Evolutionary conservation across 2,113 vertebrate genomes (phyloP), one percentile per base, ranked within the genome.

Genomic region (Vulpes vulpes): DNA sequence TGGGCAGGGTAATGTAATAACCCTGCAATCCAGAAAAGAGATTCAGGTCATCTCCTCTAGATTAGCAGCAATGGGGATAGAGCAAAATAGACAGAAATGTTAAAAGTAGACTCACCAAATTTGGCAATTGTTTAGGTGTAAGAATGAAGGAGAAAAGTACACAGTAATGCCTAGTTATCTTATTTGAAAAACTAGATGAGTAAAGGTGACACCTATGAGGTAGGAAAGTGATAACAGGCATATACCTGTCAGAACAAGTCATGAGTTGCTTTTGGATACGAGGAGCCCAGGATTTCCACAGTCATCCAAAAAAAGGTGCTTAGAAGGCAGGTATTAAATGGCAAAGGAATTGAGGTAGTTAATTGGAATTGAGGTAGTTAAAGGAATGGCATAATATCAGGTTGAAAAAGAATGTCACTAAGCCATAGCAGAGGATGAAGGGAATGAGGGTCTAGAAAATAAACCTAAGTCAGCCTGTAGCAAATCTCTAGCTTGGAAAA

Each of bases 241-340:
- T 49, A 35, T 11, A 5, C 25, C 20, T 85, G 11, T 62, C 7
- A 74, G 12, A 49, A 25, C 78, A 95, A 60, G 3, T 19, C 51
- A 30, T 15, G 15, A 55, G 11, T n/a, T 94, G 19, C 4, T 22
- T 92, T 62, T 9, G 53, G 67, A 4, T 9, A 2, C 3, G 11
- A n/a, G 14, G 3, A 32, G 5, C n/a, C 60, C 49, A 9, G 4
- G 0, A 1, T 27, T 3, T 35, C 1, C 11, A 17, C 67, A 59
- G 30, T 1, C 22, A n/a, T 43, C 12, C 32, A 35, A 35, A 5
- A 30, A 14, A 69, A 76, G 17, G 7, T 20, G 1, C 64, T 80
- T 22, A 35, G 20, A 19, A 25, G 8, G n/a, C 6, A 49, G 12
- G 8, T 35, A 22, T 6, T 57, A 23, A 60, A 53, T n/a, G 49